These are phyloP conservation scores for Grantiella picta DNA, from an alignment of 2,113 vertebrate genomes.

Conservation along the genomic window DNA sequence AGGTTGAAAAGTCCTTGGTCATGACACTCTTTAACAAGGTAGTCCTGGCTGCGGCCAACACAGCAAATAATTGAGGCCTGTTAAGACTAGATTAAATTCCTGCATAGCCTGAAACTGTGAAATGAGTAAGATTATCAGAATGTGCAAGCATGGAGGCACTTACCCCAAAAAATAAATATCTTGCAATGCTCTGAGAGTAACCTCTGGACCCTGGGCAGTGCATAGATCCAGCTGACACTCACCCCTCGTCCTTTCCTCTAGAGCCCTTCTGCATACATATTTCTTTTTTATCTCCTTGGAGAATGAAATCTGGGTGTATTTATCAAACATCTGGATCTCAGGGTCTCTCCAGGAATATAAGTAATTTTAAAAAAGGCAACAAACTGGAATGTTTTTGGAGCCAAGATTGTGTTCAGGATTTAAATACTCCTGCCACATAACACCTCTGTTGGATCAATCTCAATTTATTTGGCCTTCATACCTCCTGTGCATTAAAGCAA, in stretches of 20 bases:
- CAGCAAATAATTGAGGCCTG: not conserved
- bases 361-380: not conserved
- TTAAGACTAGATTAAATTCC: not conserved
- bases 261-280: not conserved
- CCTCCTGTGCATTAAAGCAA: not conserved
- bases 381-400: not conserved
- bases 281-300: not conserved
- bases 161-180: not conserved
- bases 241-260: not conserved
- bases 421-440: not conserved
- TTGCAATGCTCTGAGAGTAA: not conserved
- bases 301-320: not conserved
- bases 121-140: not conserved
- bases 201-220: too few relatives aligned
- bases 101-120: not conserved
- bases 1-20: not conserved
- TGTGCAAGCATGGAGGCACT: not conserved
- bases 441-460: not conserved
- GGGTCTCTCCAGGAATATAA: not conserved
- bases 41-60: not conserved
- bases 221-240: not conserved
- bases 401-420: not conserved
- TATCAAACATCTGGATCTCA: not conserved
- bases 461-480: not conserved
- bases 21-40: rapidly evolving